Percentiles rank a stretch among this genome's conserved stretches.
Evolutionary conservation across 1,140 invertebrate species (phyloP).

Genomic region (Anoplophora glabripennis): DNA sequence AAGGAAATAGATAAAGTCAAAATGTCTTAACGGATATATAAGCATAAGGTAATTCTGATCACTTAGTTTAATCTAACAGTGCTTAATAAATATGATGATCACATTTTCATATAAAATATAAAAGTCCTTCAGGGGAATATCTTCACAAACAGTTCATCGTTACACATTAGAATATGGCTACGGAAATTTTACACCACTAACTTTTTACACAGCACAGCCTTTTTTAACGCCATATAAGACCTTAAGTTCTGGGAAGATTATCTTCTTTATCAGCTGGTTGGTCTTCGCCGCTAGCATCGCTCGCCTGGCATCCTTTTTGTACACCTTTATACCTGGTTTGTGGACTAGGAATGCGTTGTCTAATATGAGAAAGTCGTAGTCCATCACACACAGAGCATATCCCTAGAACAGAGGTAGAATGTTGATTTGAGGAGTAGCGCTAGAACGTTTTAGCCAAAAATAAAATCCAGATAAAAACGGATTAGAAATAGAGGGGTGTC

Average conservation of each 20-base stretch:
- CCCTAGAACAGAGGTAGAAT: slow-evolving; percentile 67
- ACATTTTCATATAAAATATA: not conserved
- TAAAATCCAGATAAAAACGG: too few species aligned
- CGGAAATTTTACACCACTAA: slow-evolving; percentile 9
- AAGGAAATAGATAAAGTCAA: not conserved
- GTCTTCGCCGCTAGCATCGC: slow-evolving; percentile 74
- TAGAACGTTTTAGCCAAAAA: too few species aligned
- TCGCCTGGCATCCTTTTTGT: slow-evolving; percentile 71
- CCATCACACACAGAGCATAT: slow-evolving; percentile 79
- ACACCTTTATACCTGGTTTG: slow-evolving; percentile 80
- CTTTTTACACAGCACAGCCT: slow-evolving; percentile 74
- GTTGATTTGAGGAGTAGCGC: too few species aligned
- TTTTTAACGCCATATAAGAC: slow-evolving; percentile 75
- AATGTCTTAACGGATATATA: not conserved
- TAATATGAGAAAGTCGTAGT: slow-evolving; percentile 87
- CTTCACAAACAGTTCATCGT: too few species aligned
- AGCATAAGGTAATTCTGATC: not conserved
- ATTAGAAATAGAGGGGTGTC: too few species aligned
- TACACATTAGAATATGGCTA: slow-evolving; percentile 4
- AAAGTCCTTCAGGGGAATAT: too few species aligned
- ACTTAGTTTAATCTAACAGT: not conserved
- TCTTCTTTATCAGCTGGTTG: slow-evolving; percentile 73
- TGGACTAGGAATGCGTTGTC: slow-evolving; percentile 88
- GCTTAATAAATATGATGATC: not conserved
- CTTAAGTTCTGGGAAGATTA: slow-evolving; percentile 81